phyloP scores from a whole-genome alignment of 2,797 vertebrate genomes.

The Neomorphus geoffroyi region DNA sequence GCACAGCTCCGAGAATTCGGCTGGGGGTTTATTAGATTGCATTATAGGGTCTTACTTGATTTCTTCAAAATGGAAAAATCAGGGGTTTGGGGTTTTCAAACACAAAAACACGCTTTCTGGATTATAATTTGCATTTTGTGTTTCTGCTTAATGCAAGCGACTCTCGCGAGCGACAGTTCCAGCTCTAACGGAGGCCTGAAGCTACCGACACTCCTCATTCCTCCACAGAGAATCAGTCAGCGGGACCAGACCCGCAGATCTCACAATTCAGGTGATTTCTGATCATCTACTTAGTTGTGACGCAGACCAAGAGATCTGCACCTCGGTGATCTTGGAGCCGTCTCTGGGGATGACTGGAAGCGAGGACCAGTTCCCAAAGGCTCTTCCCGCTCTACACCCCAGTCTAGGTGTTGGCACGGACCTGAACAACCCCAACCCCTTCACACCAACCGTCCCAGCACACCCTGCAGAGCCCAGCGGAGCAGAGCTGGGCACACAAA shows the following conservation, averaged over 20 bases:
- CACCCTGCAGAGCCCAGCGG: accelerated
- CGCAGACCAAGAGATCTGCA: background rate
- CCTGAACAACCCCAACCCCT: background rate
- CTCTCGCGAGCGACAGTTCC: background rate
- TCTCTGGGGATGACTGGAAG: background rate
- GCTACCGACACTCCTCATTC: background rate
- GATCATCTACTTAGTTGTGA: accelerated
- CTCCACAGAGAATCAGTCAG: background rate
- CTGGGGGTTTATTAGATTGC: constrained; percentile 1
- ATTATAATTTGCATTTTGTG: background rate
- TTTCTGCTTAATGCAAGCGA: background rate
- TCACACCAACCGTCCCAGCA: accelerated
- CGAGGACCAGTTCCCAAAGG: background rate
- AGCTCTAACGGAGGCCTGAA: background rate
- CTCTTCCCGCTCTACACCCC: background rate
- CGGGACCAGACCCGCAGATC: accelerated
- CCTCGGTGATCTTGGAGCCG: accelerated
- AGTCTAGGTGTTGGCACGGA: background rate
- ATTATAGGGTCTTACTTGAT: background rate
- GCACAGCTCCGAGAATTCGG: background rate
- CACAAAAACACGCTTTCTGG: background rate
- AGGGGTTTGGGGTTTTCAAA: background rate
- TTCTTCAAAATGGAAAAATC: constrained; percentile 11
- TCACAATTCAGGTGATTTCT: background rate
- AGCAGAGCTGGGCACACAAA: background rate